phyloP scores from a whole-genome alignment of 2,113 vertebrate species.

The Sula dactylatra region DNA sequence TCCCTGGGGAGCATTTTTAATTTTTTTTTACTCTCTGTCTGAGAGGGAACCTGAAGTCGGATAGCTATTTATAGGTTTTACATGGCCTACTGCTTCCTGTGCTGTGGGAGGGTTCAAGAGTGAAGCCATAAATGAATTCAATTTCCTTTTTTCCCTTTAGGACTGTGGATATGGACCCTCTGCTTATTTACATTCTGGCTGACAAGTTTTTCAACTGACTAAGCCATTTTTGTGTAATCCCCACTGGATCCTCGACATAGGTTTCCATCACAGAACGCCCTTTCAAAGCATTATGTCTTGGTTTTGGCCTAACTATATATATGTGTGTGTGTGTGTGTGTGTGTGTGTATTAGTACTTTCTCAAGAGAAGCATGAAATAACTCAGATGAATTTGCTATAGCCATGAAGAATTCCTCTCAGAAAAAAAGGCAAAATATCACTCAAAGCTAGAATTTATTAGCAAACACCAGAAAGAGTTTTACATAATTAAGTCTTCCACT shows the following conservation, averaged over 20 bases:
- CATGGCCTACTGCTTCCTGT: slow-evolving; percentile 59
- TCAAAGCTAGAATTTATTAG: background rate
- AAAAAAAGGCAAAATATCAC: background rate
- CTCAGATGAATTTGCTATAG: background rate
- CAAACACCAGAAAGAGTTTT: background rate
- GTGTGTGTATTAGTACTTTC: background rate
- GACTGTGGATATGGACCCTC: background rate
- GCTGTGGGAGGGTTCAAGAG: slow-evolving; percentile 58
- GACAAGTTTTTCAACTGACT: slow-evolving; percentile 7
- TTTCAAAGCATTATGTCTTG: background rate
- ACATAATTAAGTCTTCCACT: background rate
- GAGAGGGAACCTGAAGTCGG: slow-evolving; percentile 39
- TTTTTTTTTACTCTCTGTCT: background rate
- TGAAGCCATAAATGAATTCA: slow-evolving; percentile 21
- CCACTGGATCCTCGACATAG: background rate
- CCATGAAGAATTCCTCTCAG: background rate
- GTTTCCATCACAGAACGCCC: background rate
- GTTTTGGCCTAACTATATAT: background rate
- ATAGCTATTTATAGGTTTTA: slow-evolving; percentile 70
- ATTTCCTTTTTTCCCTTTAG: background rate
- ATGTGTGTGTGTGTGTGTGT: background rate
- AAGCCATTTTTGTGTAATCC: background rate
- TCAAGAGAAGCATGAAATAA: background rate
- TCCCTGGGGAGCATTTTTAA: slow-evolving; percentile 42
- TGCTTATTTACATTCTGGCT: slow-evolving; percentile 47